Conservation (phyloP, 2,113 vertebrate genomes). For the Bos javanicus region DNA sequence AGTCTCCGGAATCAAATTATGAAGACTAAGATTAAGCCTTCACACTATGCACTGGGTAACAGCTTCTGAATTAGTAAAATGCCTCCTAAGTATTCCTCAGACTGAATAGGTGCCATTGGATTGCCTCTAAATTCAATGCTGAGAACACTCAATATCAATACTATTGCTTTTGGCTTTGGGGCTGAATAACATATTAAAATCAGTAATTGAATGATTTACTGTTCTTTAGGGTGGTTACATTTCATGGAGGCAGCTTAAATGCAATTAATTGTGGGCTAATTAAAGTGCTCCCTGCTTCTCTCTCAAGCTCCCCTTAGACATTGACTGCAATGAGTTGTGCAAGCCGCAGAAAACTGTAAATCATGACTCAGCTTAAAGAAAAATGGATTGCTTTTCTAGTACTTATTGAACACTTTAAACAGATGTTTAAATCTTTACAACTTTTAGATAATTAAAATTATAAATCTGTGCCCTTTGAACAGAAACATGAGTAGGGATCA, state of each 20-base stretch:
- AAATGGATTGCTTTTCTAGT: constrained; percentile 81
- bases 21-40: not conserved
- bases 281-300: constrained; percentile 69
- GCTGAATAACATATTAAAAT: constrained; percentile 34
- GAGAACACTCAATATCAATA: constrained; percentile 6
- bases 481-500: constrained; percentile 68
- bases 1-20: not conserved
- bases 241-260: constrained; percentile 51
- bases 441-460: constrained; percentile 81
- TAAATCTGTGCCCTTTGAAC: constrained; percentile 79
- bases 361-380: constrained; percentile 73
- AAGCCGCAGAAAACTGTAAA: constrained; percentile 71
- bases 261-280: constrained; percentile 59
- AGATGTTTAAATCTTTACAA: constrained; percentile 80
- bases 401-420: constrained; percentile 81
- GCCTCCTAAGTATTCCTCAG: not conserved
- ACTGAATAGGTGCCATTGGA: not conserved
- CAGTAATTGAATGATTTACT: constrained; percentile 59
- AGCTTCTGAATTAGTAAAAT: constrained; percentile 20
- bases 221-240: constrained; percentile 44
- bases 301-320: constrained; percentile 53
- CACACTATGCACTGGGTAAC: not conserved
- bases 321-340: constrained; percentile 54
- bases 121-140: constrained; percentile 1
- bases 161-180: constrained; percentile 37